Evolutionary conservation across 1,140 invertebrate genomes (phyloP).

Genomic region (Drosophila littoralis): DNA sequence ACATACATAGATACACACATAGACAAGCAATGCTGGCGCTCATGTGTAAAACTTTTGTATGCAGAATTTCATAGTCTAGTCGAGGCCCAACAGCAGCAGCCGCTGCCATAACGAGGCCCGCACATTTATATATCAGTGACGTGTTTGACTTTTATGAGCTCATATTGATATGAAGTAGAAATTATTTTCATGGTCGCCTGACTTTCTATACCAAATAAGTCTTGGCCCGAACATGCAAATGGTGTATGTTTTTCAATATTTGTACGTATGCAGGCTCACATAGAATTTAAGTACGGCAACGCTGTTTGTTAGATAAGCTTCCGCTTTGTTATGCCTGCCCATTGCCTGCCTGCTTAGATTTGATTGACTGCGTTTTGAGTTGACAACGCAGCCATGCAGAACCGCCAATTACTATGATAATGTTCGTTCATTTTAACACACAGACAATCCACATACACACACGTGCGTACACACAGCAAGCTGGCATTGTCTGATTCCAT

Average conservation of each 20-base stretch:
- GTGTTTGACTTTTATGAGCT: constrained; percentile 75
- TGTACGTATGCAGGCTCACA: not conserved
- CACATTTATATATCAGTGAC: constrained; percentile 48
- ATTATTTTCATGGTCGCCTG: constrained; percentile 78
- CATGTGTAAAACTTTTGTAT: constrained; percentile 75
- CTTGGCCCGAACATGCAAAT: constrained; percentile 60
- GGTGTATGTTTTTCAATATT: not conserved
- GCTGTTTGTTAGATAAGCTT: constrained; percentile 64
- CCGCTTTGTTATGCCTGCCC: constrained; percentile 60
- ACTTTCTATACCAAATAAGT: constrained; percentile 42
- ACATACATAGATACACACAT: not conserved
- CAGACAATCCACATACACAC: constrained; percentile 8
- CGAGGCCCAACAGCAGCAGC: not conserved
- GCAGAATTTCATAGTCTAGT: constrained; percentile 51
- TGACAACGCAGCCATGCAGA: constrained; percentile 42
- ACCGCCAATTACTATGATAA: constrained; percentile 53
- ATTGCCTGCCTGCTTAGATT: constrained; percentile 56
- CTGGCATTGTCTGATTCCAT: constrained; percentile 63
- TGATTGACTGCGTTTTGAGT: constrained; percentile 71
- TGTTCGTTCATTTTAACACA: constrained; percentile 34
- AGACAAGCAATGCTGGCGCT: constrained; percentile 34
- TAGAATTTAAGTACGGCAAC: constrained; percentile 37
- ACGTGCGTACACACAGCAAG: constrained; percentile 32
- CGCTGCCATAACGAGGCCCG: constrained; percentile 18
- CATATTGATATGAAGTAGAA: constrained; percentile 54